These are phyloP conservation scores for Cryptomyrus ogoouensis DNA, from an alignment of 2,113 vertebrate species.

Conservation along the genomic window DNA sequence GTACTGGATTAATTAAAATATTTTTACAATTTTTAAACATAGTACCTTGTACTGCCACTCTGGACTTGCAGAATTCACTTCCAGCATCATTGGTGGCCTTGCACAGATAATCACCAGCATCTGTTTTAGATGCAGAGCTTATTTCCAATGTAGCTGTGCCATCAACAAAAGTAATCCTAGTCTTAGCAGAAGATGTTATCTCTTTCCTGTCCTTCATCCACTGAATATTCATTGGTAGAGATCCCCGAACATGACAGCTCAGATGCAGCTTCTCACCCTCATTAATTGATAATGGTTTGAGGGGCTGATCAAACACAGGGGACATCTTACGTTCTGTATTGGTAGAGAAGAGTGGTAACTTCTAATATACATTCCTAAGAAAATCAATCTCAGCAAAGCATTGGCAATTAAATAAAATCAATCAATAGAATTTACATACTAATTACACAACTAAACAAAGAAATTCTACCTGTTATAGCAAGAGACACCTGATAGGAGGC, in stretches of 20 bases:
- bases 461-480: constrained; percentile 72
- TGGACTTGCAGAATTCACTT: constrained; percentile 40
- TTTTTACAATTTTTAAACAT: neutral
- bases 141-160: constrained; percentile 80
- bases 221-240: constrained; percentile 79
- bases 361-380: neutral
- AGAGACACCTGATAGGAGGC: constrained; percentile 71
- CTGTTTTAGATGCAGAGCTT: constrained; percentile 59
- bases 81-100: constrained; percentile 80
- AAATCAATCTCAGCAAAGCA: neutral
- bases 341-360: constrained; percentile 30
- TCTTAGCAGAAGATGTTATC: constrained; percentile 72
- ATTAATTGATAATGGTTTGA: constrained; percentile 65
- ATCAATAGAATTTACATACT: neutral
- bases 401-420: neutral
- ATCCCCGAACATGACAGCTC: constrained; percentile 78
- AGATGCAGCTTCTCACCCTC: constrained; percentile 78
- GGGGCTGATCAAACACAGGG: constrained; percentile 81
- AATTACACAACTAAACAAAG: neutral
- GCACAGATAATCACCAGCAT: constrained; percentile 86
- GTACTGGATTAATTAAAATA: neutral
- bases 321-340: constrained; percentile 79
- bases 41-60: neutral
- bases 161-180: constrained; percentile 74
- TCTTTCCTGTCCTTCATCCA: constrained; percentile 90